A percentile compares a stretch with the other conserved stretches of the same genome.
These are phyloP conservation scores for Actenoides lindsayi DNA, from an alignment of 2,113 vertebrate species.

Conservation along the genomic window DNA sequence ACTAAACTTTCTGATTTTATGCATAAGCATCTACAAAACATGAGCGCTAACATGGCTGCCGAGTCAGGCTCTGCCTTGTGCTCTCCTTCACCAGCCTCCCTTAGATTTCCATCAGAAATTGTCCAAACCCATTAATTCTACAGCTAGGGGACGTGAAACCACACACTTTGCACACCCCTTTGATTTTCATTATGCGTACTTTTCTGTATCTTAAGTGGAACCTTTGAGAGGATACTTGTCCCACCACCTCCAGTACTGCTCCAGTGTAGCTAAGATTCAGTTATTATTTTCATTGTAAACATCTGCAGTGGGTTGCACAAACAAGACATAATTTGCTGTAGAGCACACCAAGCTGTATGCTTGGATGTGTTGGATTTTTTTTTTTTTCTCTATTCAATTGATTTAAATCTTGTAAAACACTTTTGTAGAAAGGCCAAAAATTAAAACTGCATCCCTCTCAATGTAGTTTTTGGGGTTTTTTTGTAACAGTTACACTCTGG, in stretches of 20 bases:
- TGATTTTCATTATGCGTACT: rapidly evolving
- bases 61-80: not conserved
- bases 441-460: not conserved
- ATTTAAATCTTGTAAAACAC: not conserved
- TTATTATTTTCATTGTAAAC: not conserved
- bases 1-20: not conserved
- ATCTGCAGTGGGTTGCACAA: not conserved
- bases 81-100: not conserved
- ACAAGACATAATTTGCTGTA: not conserved
- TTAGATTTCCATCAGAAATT: not conserved
- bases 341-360: not conserved
- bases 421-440: not conserved
- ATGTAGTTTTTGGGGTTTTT: not conserved
- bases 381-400: not conserved
- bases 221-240: not conserved
- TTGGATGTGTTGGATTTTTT: not conserved
- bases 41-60: not conserved
- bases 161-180: not conserved
- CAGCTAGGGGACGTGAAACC: not conserved
- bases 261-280: not conserved
- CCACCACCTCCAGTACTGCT: not conserved
- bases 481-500: not conserved
- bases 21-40: not conserved
- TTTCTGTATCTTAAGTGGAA: too few relatives aligned
- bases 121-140: not conserved